Evolutionary conservation across 2,888 invertebrate genomes (phyloP).

Genomic region (Drosophila quasianomalipes): DNA sequence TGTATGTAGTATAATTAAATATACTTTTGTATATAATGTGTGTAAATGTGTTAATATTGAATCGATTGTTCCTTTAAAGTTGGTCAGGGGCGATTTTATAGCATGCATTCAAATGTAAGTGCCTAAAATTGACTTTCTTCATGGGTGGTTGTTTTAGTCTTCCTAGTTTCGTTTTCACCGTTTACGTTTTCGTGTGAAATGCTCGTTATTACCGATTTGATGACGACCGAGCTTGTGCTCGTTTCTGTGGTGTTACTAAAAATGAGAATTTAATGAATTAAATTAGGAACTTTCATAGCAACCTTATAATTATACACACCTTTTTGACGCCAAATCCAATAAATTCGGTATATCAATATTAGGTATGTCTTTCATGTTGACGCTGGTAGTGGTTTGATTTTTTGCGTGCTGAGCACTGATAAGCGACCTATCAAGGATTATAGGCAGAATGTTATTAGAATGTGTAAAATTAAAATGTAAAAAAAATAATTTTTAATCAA

Average conservation of each 20-base stretch:
- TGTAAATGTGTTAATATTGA: conserved; percentile 7
- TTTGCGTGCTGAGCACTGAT: conserved; percentile 85
- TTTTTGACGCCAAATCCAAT: conserved; percentile 82
- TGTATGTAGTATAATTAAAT: not conserved
- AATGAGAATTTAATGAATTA: conserved; percentile 8
- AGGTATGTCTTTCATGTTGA: conserved; percentile 84
- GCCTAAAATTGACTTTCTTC: conserved; percentile 85
- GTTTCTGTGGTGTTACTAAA: conserved; percentile 84
- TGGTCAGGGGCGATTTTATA: not conserved
- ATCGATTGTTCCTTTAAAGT: not conserved
- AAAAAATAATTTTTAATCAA: conserved; percentile 2
- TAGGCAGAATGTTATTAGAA: conserved; percentile 4
- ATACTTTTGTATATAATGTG: conserved; percentile 3
- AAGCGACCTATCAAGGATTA: conserved; percentile 80
- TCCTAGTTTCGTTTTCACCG: conserved; percentile 83
- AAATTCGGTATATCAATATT: conserved; percentile 83
- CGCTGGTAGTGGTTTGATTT: conserved; percentile 83
- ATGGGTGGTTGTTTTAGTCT: conserved; percentile 81
- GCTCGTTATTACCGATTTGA: conserved; percentile 85
- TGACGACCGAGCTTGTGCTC: conserved; percentile 85
- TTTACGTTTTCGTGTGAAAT: conserved; percentile 84
- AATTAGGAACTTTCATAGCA: not conserved
- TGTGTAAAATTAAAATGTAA: not conserved
- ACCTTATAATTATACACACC: conserved; percentile 60
- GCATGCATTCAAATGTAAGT: not conserved